Evolutionary conservation across 2,113 vertebrate genomes (phyloP).

Genomic region (Scytalopus superciliaris): DNA sequence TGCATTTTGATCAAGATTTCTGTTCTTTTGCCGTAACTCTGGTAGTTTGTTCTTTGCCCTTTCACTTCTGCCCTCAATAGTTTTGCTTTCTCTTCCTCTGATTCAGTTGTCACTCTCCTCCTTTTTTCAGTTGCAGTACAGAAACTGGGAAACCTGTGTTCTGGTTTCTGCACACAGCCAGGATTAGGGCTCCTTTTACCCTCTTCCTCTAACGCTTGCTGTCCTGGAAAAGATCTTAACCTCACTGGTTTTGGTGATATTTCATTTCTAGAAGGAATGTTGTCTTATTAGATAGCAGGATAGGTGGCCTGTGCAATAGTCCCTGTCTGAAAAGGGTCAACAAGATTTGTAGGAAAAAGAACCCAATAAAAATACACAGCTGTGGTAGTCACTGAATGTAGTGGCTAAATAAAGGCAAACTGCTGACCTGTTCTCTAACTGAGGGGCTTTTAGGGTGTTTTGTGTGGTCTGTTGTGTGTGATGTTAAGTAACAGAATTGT

Average conservation of each 20-base stretch:
- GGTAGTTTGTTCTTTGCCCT: not conserved
- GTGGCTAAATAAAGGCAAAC: not conserved
- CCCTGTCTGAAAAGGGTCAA: not conserved
- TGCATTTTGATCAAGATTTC: not conserved
- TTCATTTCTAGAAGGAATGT: not conserved
- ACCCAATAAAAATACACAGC: not conserved
- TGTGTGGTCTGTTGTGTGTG: not conserved
- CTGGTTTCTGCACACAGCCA: not conserved
- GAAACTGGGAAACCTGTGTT: not conserved
- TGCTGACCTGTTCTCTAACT: not conserved
- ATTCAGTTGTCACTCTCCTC: not conserved
- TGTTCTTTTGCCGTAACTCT: not conserved
- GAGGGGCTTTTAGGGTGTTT: not conserved
- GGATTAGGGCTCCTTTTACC: not conserved
- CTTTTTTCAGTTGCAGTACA: not conserved
- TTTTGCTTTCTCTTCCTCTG: constrained; percentile 40
- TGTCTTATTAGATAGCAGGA: not conserved
- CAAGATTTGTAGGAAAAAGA: not conserved
- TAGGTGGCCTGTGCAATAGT: not conserved
- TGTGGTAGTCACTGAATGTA: not conserved
- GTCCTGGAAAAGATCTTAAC: not conserved
- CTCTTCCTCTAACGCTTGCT: not conserved
- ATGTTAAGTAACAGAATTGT: not conserved
- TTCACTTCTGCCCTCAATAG: not conserved
- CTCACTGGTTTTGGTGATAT: not conserved